Percentiles rank a stretch among this genome's conserved stretches.
phyloP scores from a whole-genome alignment of 2,113 vertebrate genomes.

The Corydoras maculifer region DNA sequence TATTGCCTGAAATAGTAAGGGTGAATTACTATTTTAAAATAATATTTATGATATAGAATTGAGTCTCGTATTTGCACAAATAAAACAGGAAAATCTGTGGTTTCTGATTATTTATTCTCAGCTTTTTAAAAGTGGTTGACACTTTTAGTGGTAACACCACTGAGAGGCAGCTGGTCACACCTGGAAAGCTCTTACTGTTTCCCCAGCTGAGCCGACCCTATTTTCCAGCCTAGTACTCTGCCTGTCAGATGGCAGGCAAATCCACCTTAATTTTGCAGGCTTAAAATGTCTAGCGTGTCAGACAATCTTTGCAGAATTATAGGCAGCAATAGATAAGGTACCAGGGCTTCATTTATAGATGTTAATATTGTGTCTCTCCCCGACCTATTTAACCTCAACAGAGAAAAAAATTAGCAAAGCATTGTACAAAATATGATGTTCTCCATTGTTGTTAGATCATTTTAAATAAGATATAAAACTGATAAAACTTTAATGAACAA shows the following conservation, averaged over 20 bases:
- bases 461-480: no score
- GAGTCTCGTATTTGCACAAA: no score
- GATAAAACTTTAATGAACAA: no score
- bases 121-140: conserved; percentile 13
- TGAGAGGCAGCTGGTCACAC: conserved; percentile 31
- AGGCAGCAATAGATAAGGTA: conserved; percentile 18
- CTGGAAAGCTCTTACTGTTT: conserved; percentile 25
- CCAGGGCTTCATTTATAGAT: conserved; percentile 2
- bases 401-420: no score
- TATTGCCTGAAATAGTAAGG: no score
- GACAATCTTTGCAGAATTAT: conserved; percentile 39
- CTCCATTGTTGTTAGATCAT: no score
- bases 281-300: conserved; percentile 40
- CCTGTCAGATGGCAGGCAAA: conserved; percentile 49
- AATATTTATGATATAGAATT: no score
- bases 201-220: conserved; percentile 35
- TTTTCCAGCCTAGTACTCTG: conserved; percentile 36
- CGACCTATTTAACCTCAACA: background rate
- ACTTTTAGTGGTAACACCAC: conserved; percentile 5
- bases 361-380: conserved; percentile 9
- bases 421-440: no score
- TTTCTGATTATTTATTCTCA: background rate
- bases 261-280: conserved; percentile 47
- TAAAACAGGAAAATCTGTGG: background rate
- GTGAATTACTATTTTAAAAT: no score